Evolutionary conservation across 2,797 vertebrate species (phyloP).

Genomic region (Sebastes itinus): DNA sequence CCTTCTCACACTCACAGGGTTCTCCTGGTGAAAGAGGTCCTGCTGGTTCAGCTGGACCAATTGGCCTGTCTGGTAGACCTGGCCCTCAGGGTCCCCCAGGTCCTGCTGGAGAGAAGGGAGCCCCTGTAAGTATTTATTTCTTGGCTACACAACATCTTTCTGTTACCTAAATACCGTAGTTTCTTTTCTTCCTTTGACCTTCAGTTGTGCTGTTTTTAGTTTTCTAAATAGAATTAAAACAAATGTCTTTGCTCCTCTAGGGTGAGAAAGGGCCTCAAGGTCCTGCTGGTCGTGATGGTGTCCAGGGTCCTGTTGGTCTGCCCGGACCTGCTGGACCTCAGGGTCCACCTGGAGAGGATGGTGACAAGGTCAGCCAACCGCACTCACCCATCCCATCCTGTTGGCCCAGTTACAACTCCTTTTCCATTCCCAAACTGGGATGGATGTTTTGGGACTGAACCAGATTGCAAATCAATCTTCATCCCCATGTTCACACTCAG

Average conservation of each 20-base stretch:
- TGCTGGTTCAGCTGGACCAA: slow-evolving; percentile 92
- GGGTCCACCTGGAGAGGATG: slow-evolving; percentile 97
- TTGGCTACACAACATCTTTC: neutral
- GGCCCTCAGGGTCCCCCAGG: slow-evolving; percentile 97
- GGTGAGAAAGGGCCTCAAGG: slow-evolving; percentile 98
- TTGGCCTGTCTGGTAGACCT: slow-evolving; percentile 93
- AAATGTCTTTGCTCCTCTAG: slow-evolving; percentile 69
- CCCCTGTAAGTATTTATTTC: slow-evolving; percentile 87
- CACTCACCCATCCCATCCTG: neutral
- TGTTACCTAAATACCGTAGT: neutral
- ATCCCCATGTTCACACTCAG: slow-evolving; percentile 22
- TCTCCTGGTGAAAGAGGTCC: slow-evolving; percentile 95
- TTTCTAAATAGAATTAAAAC: slow-evolving; percentile 9
- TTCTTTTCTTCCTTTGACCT: neutral
- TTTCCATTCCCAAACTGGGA: slow-evolving; percentile 1
- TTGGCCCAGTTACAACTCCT: neutral
- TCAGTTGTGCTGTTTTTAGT: neutral
- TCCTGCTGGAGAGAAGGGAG: slow-evolving; percentile 97
- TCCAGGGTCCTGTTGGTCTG: slow-evolving; percentile 96
- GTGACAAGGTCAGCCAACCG: slow-evolving; percentile 90
- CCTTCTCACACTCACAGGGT: slow-evolving; percentile 79
- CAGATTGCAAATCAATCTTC: slow-evolving; percentile 52
- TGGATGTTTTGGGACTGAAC: slow-evolving; percentile 3
- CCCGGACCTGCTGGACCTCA: slow-evolving; percentile 95
- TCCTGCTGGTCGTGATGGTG: slow-evolving; percentile 94